Evolutionary conservation across 1,140 invertebrate species (phyloP), one percentile per base, ranked within the genome.

Genomic region (Chymomyza costata): DNA sequence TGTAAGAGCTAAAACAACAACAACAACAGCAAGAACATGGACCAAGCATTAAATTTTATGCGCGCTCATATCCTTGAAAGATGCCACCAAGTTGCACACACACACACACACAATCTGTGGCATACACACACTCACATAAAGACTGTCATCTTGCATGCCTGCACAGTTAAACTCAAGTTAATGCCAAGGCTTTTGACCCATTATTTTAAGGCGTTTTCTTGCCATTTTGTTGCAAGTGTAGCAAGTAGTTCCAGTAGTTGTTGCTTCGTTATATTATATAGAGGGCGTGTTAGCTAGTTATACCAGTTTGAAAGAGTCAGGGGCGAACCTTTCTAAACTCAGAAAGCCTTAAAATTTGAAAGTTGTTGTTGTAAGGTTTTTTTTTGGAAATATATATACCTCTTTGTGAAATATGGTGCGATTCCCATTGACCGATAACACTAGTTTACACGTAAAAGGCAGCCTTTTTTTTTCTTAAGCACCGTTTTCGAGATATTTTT

Each of bases 151-250:
- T 37, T 49, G 3, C 15, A 39, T 2, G 14, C 14, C 54, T 30
- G 15, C 46, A 34, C 31, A 53, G 43, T 76, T 65, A 61, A 65
- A 49, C 60, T 58, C 51, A 61, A 76, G 46, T 69, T 76, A 74
- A 76, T 76, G 65, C 65, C 61, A 48, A 65, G 70, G 65, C 69
- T 73, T 65, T 55, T 53, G 69, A 51, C 52, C 70, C 70, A 76
- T 76, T 76, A 69, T 74, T 76, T 74, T 38, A 54, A 51, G 55
- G 60, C 51, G 44, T 57, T 57, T 65, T 48, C 62, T 37, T 46
- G 14, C 21, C 57, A 52, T 52, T 58, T 58, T 45, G 34, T 39
- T 57, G 44, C 49, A 56, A 46, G 57, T 48, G 28, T 43, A 48
- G 50, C 15, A 14, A 30, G 38, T 44, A 48, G 18, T 17, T 21